Evolutionary conservation across 2,888 invertebrate species (phyloP).

Genomic region (Junonia oenone): DNA sequence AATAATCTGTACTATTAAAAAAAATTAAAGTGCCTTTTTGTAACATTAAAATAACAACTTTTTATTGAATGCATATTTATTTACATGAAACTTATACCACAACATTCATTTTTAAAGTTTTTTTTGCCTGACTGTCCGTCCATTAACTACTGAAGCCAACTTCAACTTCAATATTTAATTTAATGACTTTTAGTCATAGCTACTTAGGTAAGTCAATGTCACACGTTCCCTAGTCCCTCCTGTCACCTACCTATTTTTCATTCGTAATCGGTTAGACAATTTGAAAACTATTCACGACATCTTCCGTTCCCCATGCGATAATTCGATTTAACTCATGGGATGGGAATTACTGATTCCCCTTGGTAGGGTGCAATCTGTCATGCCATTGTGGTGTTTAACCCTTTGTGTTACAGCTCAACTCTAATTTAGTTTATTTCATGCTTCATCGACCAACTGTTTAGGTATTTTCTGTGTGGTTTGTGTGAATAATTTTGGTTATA

Average conservation of each 20-base stretch:
- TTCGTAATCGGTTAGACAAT: background rate
- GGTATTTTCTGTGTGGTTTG: background rate
- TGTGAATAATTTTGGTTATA: background rate
- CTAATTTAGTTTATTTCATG: slow-evolving; percentile 20
- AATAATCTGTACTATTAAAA: too few species aligned
- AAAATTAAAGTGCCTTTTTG: too few species aligned
- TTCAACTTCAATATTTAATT: too few species aligned
- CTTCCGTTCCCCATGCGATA: background rate
- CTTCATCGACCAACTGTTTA: slow-evolving; percentile 17
- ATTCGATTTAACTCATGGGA: slow-evolving; percentile 15
- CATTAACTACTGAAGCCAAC: too few species aligned
- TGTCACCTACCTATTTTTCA: background rate
- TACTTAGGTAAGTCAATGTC: too few species aligned
- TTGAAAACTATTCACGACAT: background rate
- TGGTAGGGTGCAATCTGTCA: slow-evolving; percentile 2
- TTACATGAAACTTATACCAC: too few species aligned
- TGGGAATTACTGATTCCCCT: slow-evolving; percentile 18
- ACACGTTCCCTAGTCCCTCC: too few species aligned
- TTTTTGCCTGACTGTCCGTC: too few species aligned
- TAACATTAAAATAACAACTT: too few species aligned
- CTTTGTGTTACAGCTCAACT: slow-evolving; percentile 2
- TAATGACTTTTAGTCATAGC: too few species aligned
- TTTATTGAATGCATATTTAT: too few species aligned
- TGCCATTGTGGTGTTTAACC: slow-evolving; percentile 6
- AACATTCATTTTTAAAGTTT: too few species aligned